phyloP scores from a whole-genome alignment of 2,113 vertebrate genomes.

The Tympanuchus pallidicinctus region DNA sequence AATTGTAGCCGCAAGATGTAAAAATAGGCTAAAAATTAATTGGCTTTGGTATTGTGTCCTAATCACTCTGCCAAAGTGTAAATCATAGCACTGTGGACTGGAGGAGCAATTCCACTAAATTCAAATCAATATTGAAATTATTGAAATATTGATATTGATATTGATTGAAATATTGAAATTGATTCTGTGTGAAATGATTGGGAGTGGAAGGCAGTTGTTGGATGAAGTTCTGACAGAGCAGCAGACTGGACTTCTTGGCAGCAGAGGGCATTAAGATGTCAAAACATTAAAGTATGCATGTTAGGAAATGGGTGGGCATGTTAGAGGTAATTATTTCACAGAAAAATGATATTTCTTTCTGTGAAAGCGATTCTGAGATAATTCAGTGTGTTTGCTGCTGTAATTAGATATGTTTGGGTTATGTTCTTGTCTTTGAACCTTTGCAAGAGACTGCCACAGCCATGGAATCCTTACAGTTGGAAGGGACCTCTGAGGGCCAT shows the following conservation, averaged over 20 bases:
- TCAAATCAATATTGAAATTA: not conserved
- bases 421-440: conserved; percentile 7
- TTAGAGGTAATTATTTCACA: conserved; percentile 32
- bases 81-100: not conserved
- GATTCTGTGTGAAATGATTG: not conserved
- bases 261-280: conserved; percentile 53
- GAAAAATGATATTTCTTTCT: conserved; percentile 45
- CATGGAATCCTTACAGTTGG: no score
- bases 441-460: not conserved
- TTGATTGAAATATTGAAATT: no score
- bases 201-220: conserved; percentile 12
- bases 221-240: not conserved
- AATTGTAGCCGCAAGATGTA: not conserved
- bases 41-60: not conserved
- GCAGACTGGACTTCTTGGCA: conserved; percentile 33
- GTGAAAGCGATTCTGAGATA: conserved; percentile 28
- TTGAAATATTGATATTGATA: no score
- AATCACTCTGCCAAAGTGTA: not conserved
- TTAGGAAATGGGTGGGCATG: conserved; percentile 45
- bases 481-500: no score
- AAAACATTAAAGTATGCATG: conserved; percentile 38
- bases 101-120: not conserved
- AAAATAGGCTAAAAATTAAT: not conserved
- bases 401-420: conserved; percentile 37
- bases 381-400: conserved; percentile 30